Evolutionary conservation across 92 coral and sea anemone species (phyloP), one percentile per base, ranked within the genome.

Genomic region (Muricea muricata): DNA sequence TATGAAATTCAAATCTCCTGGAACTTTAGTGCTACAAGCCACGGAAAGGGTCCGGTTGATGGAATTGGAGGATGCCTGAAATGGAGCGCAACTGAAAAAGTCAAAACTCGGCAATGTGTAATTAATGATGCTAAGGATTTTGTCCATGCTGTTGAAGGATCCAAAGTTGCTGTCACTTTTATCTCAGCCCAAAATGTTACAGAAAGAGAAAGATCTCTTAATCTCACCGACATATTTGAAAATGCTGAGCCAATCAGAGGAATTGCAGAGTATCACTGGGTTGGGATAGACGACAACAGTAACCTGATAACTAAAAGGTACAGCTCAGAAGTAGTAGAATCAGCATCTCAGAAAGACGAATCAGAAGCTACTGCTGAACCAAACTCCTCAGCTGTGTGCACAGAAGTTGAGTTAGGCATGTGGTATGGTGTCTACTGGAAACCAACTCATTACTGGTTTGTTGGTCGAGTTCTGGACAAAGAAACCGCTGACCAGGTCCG

Each of bases 401-500:
- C 25, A 2, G 71, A 30, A 63, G 69, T 12, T 55, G 87, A 72
- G 87, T 35, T 84, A 54, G 82, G 87, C 73, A 81, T 72, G 37
- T 84, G 87, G 87, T 84, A 84, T 84, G 82, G 74, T 23, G 75
- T 84, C 73, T 73, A 84, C 73, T 84, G 82, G 75, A 84, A 67
- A 84, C 81, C 87, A 73, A 58, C 56, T 84, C 56, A 73, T 56
- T 84, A 84, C 60, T 71, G 82, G 75, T 84, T 84, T 57, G 72
- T 83, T 72, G 87, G 81, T 29, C 71, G 81, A 25, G 87, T 42
- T 35, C 61, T 56, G 30, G 35, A 50, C 40, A 57, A 73, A 47
- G 87, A 84, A 81, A 55, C 67, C 48, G 81, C 72, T 48, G 81
- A 66, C 70, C 80, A 56, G 48, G 87, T 83, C 87, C 72, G 58